Evolutionary conservation across 2,113 vertebrate genomes (phyloP), one percentile per base, ranked within the genome.

Genomic region (Vanacampus margaritifer): DNA sequence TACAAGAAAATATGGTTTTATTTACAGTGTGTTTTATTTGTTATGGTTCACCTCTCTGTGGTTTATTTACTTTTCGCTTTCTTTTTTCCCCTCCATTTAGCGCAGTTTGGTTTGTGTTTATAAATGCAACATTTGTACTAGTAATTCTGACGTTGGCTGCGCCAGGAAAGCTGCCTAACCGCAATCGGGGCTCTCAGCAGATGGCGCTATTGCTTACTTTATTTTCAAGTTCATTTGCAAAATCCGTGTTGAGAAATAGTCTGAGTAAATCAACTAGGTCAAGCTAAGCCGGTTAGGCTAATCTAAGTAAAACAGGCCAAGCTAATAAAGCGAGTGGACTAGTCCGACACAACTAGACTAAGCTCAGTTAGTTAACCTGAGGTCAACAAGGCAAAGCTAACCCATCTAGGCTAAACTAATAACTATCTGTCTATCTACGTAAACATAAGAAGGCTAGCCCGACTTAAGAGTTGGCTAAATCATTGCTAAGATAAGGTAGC

Each of bases 81-180:
- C 24, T 54, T 51, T 21, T 8, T 11, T 24, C 19, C 6, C 26
- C 19, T 16, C 37, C 60, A 3, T 21, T 61, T 23, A 62, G 60
- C 23, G 7, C 11, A 14, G 37, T 43, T 62, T 45, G 60, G 37
- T 62, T 43, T 43, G 19, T 26, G 24, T 43, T 24, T 62, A 43
- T 62, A 62, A 62, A 62, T 26, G 23, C 60, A 43, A 62, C 60
- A 43, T 62, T 62, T 62, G 60, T 62, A 24, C 39, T 17, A 17
- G 9, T 43, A 26, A 43, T 43, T 43, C 39, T 5, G 6, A 43
- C 16, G 13, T 28, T 16, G 53, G 53, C 53, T 7, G 26, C 9
- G 58, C 5, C 19, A 24, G 58, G 36, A 23, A 39, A 39, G 5
- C 37, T 24, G 37, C 59, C 37, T 6, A 28, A 28, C 37, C 4